Evolutionary conservation across 2,113 vertebrate species (phyloP).

Genomic region (Epinephelus cyanopodus): DNA sequence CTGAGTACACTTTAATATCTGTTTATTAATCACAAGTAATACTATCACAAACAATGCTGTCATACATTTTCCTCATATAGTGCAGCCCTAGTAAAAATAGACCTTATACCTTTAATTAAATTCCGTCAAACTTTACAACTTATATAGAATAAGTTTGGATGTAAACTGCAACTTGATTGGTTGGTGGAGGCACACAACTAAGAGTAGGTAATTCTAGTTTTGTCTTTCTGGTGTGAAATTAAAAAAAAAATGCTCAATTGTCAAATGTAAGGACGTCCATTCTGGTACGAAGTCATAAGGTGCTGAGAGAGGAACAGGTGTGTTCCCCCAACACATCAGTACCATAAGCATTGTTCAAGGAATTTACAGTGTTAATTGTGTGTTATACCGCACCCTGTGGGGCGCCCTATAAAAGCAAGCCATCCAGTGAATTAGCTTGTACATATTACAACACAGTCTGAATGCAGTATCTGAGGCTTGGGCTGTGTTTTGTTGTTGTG

Average conservation of each 20-base stretch:
- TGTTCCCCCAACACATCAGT: conserved; percentile 45
- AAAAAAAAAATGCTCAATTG: conserved; percentile 27
- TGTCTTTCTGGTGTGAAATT: conserved; percentile 30
- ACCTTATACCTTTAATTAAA: too few relatives aligned
- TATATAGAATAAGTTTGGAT: too few relatives aligned
- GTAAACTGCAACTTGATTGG: too few relatives aligned
- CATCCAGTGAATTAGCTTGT: conserved; percentile 75
- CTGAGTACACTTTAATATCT: too few relatives aligned
- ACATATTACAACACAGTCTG: conserved; percentile 59
- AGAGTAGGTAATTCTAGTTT: neutral
- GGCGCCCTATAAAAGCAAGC: conserved; percentile 68
- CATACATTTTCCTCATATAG: too few relatives aligned
- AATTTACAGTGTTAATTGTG: conserved; percentile 76
- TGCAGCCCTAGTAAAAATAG: too few relatives aligned
- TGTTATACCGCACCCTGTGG: conserved; percentile 71
- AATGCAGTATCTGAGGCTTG: conserved; percentile 61
- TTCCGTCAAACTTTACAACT: too few relatives aligned
- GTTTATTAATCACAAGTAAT: too few relatives aligned
- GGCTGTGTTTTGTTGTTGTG: conserved; percentile 56
- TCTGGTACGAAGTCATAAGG: conserved; percentile 32
- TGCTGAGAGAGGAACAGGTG: conserved; percentile 55
- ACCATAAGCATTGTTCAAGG: conserved; percentile 67
- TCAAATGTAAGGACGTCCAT: conserved; percentile 13
- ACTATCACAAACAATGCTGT: too few relatives aligned
- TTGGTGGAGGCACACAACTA: too few relatives aligned